Evolutionary conservation across 2,113 vertebrate genomes (phyloP).

Genomic region (Dolichallabes microphthalmus): DNA sequence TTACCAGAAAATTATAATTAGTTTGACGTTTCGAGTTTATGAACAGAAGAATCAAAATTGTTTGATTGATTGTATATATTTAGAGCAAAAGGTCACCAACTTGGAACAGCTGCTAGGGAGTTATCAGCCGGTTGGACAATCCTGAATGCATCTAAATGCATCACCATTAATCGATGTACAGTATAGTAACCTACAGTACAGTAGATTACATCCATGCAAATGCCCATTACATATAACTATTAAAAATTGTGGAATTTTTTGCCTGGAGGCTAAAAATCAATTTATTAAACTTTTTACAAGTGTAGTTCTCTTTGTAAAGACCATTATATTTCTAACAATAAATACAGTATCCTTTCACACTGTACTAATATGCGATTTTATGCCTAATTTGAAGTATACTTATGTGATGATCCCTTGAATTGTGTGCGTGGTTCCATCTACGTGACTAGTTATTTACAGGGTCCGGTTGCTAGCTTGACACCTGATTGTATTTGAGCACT

Average conservation of each 20-base stretch:
- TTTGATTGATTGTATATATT: neutral
- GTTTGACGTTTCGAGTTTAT: neutral
- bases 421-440: too few relatives aligned
- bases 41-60: neutral
- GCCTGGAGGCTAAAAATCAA: neutral
- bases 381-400: neutral
- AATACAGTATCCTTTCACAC: neutral
- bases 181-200: neutral
- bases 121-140: neutral
- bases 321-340: neutral
- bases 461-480: too few relatives aligned
- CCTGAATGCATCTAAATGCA: neutral
- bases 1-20: too few relatives aligned
- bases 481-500: too few relatives aligned
- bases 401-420: neutral
- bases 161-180: neutral
- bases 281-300: neutral
- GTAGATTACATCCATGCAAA: neutral
- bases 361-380: neutral
- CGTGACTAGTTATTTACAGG: too few relatives aligned
- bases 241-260: neutral
- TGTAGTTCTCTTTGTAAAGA: neutral
- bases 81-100: neutral
- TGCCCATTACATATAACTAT: neutral
- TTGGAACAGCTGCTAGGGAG: neutral